phyloP scores from a whole-genome alignment of 2,797 vertebrate genomes.

The Spinus olivaceus region DNA sequence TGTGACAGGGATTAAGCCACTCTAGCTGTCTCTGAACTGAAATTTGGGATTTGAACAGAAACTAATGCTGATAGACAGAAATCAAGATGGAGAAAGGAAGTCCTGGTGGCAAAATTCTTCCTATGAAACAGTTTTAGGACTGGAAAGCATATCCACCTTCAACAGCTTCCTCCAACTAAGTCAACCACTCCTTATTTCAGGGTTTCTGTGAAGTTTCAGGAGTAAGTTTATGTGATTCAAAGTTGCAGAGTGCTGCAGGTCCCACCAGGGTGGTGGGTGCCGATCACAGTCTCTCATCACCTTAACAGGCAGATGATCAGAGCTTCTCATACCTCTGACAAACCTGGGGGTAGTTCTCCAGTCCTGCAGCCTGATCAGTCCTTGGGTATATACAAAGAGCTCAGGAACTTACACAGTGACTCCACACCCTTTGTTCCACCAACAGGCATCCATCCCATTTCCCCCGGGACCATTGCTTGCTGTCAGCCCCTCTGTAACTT shows the following conservation, averaged over 20 bases:
- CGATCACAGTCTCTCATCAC: neutral
- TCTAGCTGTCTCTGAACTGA: neutral
- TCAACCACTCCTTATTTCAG: neutral
- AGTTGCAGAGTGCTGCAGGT: neutral
- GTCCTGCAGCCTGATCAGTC: neutral
- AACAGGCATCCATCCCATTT: neutral
- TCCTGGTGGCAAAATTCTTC: neutral
- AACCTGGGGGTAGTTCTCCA: neutral
- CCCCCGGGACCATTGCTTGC: neutral
- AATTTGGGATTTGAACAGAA: neutral
- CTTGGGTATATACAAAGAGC: neutral
- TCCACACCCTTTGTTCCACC: neutral
- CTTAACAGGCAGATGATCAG: neutral
- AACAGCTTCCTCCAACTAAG: neutral
- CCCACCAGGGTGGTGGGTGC: fast-evolving
- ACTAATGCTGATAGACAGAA: neutral
- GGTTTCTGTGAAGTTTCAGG: neutral
- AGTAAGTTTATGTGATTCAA: neutral
- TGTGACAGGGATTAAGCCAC: neutral
- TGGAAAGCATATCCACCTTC: neutral
- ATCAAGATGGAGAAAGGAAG: neutral
- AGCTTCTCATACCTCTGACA: neutral
- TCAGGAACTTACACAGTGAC: neutral
- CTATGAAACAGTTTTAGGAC: neutral
- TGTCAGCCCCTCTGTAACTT: neutral